phyloP scores from a whole-genome alignment of 2,113 vertebrate genomes.

The Sander vitreus region DNA sequence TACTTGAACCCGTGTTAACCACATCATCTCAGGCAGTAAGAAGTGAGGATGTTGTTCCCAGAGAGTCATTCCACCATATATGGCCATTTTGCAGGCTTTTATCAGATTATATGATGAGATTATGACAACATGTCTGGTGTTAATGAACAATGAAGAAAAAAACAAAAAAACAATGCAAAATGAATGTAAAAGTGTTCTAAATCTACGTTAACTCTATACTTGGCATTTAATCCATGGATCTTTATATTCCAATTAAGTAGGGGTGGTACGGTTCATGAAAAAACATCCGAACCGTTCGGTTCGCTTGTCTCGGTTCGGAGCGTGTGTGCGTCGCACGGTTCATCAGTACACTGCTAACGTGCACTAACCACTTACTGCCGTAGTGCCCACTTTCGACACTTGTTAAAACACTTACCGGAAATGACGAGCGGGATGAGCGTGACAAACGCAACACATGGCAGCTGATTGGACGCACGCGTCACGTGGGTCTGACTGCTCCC shows the following conservation, averaged over 20 bases:
- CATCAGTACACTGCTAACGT: too few species aligned
- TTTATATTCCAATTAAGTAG: not conserved
- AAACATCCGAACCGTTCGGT: too few species aligned
- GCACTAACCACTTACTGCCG: too few species aligned
- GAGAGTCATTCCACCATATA: not conserved
- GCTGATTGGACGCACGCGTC: too few species aligned
- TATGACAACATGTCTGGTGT: not conserved
- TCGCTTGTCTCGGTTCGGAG: too few species aligned
- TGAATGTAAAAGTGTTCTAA: not conserved
- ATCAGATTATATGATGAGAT: not conserved
- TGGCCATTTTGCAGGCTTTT: slow-evolving; percentile 5
- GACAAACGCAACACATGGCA: too few species aligned
- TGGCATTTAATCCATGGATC: not conserved
- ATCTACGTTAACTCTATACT: not conserved
- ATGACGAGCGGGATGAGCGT: too few species aligned
- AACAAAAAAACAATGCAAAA: not conserved
- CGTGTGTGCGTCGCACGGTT: too few species aligned
- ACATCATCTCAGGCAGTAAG: slow-evolving; percentile 21
- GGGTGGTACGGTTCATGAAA: too few species aligned
- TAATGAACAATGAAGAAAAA: not conserved
- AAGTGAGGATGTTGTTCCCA: slow-evolving; percentile 1
- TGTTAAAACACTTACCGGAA: too few species aligned
- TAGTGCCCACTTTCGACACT: too few species aligned
- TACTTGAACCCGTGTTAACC: slow-evolving; percentile 52
- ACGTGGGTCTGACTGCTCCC: too few species aligned